These are phyloP conservation scores for Whitmania pigra DNA, from an alignment of 1,140 invertebrate species.

Conservation along the genomic window DNA sequence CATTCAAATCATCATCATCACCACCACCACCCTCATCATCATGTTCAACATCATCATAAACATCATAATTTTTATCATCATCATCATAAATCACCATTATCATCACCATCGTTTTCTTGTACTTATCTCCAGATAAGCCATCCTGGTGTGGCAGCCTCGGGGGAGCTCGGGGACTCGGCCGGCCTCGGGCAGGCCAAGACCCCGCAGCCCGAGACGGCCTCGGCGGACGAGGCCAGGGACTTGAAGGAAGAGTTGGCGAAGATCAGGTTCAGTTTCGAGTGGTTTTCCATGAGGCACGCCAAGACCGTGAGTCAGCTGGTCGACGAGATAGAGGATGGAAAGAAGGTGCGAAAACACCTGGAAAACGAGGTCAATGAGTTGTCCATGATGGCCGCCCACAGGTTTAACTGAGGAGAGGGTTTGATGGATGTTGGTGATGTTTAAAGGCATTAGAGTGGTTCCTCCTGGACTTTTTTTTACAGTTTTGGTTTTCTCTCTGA, in stretches of 20 bases:
- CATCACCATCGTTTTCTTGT: neutral
- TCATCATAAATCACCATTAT: neutral
- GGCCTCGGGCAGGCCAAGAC: neutral
- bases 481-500: too few species aligned
- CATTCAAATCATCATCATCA: too few species aligned
- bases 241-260: conserved; percentile 2
- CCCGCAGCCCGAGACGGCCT: neutral
- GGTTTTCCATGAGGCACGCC: conserved; percentile 11
- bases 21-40: too few species aligned
- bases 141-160: neutral
- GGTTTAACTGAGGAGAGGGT: neutral
- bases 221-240: neutral
- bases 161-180: neutral
- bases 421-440: too few species aligned
- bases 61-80: too few species aligned
- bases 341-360: neutral
- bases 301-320: conserved; percentile 4
- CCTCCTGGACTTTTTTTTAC: too few species aligned
- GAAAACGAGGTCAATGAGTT: neutral
- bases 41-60: too few species aligned
- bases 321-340: neutral
- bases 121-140: neutral
- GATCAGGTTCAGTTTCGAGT: conserved; percentile 12
- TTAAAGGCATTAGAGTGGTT: too few species aligned
- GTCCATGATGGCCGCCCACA: neutral